Conservation (phyloP, 2,113 vertebrate species). For the Lampris megalopsis region DNA sequence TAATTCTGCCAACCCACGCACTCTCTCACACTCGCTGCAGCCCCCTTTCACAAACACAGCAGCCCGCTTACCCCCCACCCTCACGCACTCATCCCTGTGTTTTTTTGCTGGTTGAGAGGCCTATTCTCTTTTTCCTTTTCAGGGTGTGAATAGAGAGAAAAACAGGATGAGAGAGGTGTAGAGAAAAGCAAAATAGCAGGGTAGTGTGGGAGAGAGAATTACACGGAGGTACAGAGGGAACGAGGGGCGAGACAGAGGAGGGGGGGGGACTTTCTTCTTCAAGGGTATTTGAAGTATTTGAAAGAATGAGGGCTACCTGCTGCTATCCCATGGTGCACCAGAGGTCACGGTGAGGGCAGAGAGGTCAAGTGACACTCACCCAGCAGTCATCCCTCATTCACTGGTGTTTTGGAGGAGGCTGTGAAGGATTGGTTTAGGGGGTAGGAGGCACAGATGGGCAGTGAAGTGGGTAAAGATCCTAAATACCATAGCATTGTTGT, state of each 20-base stretch:
- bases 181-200: conserved; percentile 32
- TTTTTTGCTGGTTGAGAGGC: conserved; percentile 42
- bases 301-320: conserved; percentile 56
- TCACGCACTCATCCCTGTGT: conserved; percentile 51
- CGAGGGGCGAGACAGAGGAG: conserved; percentile 48
- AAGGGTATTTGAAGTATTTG: conserved; percentile 56
- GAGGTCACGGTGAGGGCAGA: conserved; percentile 71
- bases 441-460: conserved; percentile 44
- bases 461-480: conserved; percentile 37
- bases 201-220: conserved; percentile 39
- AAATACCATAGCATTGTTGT: conserved; percentile 18
- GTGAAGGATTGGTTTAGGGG: conserved; percentile 53
- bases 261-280: conserved; percentile 60
- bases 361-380: conserved; percentile 81
- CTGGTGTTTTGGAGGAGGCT: conserved; percentile 37
- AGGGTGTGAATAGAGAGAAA: conserved; percentile 55
- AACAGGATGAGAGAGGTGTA: conserved; percentile 37
- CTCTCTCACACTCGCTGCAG: conserved; percentile 30
- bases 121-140: conserved; percentile 23
- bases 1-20: conserved; percentile 39
- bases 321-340: conserved; percentile 47
- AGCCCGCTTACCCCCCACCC: conserved; percentile 30
- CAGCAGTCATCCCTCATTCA: conserved; percentile 68
- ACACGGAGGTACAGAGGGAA: conserved; percentile 44
- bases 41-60: conserved; percentile 48